Base-by-base conservation (phyloP, 2,888 invertebrate species). In the Drosophila mettleri region DNA sequence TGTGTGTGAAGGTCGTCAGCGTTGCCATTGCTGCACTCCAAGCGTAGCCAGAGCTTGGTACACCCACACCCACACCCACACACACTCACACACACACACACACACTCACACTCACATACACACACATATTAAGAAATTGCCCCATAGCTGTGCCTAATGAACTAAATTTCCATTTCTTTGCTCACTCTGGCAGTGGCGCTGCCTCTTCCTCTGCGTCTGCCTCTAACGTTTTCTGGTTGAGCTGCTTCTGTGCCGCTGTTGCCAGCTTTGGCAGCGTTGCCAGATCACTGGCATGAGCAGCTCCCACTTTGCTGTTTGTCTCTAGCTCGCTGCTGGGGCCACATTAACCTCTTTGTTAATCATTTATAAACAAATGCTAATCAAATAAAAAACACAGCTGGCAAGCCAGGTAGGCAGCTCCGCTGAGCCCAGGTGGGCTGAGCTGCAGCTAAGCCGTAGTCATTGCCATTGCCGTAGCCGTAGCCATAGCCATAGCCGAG, bases 271-370 rank as follows among this genome's bases (percentile, higher is more conserved):
- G 36, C 31, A 64, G 46, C 10, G 52, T 29, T 61, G 57, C 66
- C 41, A 66, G 39, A 65, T 43, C 43, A 20, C 29, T 43, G 63
- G 54, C 51, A 34, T 51, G 45, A 36, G 49, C 45, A 24, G 31
- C 48, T 69, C 61, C 73, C 81, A 53, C 57, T 62, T 66, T 58
- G 78, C 78, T 81, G 67, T 69, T 78, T 78, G 68, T 72, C 76
- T 75, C 66, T 66, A 51, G 39, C 52, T 33, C 12, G 51, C 57
- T 41, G 34, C 38, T 45, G 43, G 58, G 43, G 51, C 67, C 83
- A 86, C 87, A 86, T 86, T 84, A 84, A 84, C 86, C 83, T 86
- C 83, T 86, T 86, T 86, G 81, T 84, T 86, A 84, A 84, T 84
- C 81, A 84, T 86, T 84, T 86, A 84, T 80, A 85, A 84, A 84